These are phyloP conservation scores for Oceanites oceanicus DNA, from an alignment of 2,113 vertebrate genomes.

Conservation along the genomic window DNA sequence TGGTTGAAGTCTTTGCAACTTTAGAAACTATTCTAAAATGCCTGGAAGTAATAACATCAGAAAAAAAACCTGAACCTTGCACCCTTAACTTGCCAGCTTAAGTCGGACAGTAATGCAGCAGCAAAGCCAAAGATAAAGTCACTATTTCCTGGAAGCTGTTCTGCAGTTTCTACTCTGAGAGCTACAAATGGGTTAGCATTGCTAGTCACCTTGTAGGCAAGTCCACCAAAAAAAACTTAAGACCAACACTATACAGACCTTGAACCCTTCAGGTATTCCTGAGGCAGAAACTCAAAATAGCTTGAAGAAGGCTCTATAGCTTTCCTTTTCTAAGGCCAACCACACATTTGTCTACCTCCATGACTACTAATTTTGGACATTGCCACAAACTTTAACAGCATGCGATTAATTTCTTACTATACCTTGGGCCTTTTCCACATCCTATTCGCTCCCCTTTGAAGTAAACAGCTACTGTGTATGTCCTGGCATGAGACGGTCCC, in stretches of 20 bases:
- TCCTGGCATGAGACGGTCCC: conserved; percentile 94
- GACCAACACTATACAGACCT: neutral
- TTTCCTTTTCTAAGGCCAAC: neutral
- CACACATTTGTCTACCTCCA: neutral
- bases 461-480: conserved; percentile 97
- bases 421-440: conserved; percentile 98
- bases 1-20: neutral
- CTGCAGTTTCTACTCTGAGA: neutral
- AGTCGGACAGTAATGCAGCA: neutral
- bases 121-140: neutral
- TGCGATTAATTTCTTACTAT: neutral
- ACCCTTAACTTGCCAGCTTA: neutral
- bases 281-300: neutral
- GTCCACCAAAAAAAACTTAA: neutral
- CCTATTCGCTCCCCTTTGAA: conserved; percentile 98
- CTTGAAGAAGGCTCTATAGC: neutral
- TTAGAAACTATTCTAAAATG: neutral
- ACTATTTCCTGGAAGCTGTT: neutral
- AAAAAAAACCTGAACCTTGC: neutral
- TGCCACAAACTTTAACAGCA: neutral
- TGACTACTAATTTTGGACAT: neutral
- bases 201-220: neutral
- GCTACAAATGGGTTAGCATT: neutral
- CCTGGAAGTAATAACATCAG: neutral
- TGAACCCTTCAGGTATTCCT: neutral